Conservation (phyloP, 2,888 invertebrate genomes). For the Acleris holmiana region DNA sequence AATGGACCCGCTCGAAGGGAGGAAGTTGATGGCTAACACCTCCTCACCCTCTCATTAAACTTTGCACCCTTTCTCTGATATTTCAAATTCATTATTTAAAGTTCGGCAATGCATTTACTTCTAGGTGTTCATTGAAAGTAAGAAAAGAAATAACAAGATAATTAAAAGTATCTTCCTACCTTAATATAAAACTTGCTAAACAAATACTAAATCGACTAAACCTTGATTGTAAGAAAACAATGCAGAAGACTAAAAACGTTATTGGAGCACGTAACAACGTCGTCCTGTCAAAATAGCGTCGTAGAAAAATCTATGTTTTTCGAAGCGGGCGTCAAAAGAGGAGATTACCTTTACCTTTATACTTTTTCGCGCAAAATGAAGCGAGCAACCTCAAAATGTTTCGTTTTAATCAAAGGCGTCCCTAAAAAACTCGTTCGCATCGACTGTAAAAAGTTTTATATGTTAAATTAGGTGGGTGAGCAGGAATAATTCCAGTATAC, state of each 20-base stretch:
- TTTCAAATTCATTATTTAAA: too few relatives aligned
- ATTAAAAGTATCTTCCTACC: too few relatives aligned
- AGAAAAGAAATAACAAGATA: too few relatives aligned
- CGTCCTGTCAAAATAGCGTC: constrained; percentile 22
- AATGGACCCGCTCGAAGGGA: too few relatives aligned
- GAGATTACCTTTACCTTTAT: constrained; percentile 32
- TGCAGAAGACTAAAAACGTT: background rate
- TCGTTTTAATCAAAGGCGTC: constrained; percentile 29
- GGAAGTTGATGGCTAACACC: too few relatives aligned
- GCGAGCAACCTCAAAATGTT: constrained; percentile 27
- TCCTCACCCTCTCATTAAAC: too few relatives aligned
- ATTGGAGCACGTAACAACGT: constrained; percentile 5
- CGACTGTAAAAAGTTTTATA: constrained; percentile 11
- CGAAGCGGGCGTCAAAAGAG: constrained; percentile 27
- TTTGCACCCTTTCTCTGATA: too few relatives aligned
- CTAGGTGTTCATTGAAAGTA: too few relatives aligned
- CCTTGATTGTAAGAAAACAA: background rate
- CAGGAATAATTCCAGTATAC: background rate
- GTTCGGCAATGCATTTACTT: too few relatives aligned
- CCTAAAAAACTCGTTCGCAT: constrained; percentile 13
- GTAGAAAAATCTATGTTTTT: constrained; percentile 22
- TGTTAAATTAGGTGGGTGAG: constrained; percentile 13
- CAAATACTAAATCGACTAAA: background rate
- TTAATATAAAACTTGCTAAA: background rate
- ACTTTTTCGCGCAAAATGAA: constrained; percentile 25